Base-by-base conservation (phyloP, 2,113 vertebrate species). In the Cricetomys ansorgei region DNA sequence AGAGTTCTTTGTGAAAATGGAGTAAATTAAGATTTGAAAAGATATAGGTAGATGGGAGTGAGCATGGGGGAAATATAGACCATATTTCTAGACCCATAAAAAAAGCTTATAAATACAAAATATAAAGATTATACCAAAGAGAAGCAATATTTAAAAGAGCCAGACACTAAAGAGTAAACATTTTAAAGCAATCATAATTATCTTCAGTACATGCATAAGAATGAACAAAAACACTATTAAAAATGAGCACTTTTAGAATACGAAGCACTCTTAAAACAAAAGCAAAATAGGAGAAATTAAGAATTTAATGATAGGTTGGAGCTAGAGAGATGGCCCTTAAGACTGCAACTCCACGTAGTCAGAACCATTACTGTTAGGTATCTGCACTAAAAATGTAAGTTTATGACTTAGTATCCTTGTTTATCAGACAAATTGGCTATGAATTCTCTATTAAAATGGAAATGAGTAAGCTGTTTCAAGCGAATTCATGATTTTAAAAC, bases 401-500 rank as follows among this genome's bases (percentile, higher is more conserved):
- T 55, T 75, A 84, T 29, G 55, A 83, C 53, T 75, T 89, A 83
- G 64, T 40, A 79, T 84, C 27, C 7, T 50, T 86, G 25, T 50
- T 80, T 72, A 86, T 48, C 21, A 75, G 76, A 91, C 55, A 50
- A 80, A 80, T 37, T 59, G 40, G 34, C 27, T 75, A 76, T 64
- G 43, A 95, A 84, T 84, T 65, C 31, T 83, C 34, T 86, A 40
- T 37, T 34, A 48, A 64, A 94, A 94, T 3, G 4, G 50, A 69
- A 92, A 94, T 9, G 5, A 89, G 21, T 45, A 69, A 70, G n/a
- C 29, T 67, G 3, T 45, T 62, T 86, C 13, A 15, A 34, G 76
- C 77, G 53, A 94, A 81, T 69, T 96, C 67, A 92, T 93, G 83
- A 70, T 88, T 93, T 72, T 70, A 83, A 76, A 88, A 50, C 34